Conservation (phyloP, 2,797 vertebrate species). For the Cuniculus paca region DNA sequence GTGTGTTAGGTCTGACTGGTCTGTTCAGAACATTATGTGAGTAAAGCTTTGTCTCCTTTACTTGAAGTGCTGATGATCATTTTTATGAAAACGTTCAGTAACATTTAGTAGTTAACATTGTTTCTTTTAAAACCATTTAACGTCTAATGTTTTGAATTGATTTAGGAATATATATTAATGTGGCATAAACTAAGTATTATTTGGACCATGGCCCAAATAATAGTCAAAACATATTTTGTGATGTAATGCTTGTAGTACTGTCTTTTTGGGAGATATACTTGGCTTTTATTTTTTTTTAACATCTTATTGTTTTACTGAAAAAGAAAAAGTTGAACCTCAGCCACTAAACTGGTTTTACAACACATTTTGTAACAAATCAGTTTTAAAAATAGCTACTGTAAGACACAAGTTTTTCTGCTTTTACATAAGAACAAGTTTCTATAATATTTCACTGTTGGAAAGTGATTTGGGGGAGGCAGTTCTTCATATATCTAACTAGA, state of each 20-base stretch:
- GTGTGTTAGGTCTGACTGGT: neutral
- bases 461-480: neutral
- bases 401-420: neutral
- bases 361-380: slow-evolving; percentile 3
- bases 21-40: neutral
- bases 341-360: slow-evolving; percentile 39
- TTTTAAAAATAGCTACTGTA: slow-evolving; percentile 3
- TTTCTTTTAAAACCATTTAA: neutral
- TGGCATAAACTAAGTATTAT: slow-evolving; percentile 4
- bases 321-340: neutral
- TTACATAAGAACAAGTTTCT: neutral
- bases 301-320: slow-evolving; percentile 27
- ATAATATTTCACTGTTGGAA: slow-evolving; percentile 28
- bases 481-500: neutral
- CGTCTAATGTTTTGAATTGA: slow-evolving; percentile 6
- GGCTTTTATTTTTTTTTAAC: slow-evolving; percentile 23
- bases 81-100: neutral
- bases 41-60: neutral
- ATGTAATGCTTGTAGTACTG: neutral
- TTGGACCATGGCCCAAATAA: neutral
- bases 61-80: neutral
- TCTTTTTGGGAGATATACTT: neutral
- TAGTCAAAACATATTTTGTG: slow-evolving; percentile 9
- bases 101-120: neutral
- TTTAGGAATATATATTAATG: neutral